A percentile compares a stretch with the other conserved stretches of the same genome.
Conservation (phyloP, 2,113 vertebrate genomes). For the Paradoxurus hermaphroditus region DNA sequence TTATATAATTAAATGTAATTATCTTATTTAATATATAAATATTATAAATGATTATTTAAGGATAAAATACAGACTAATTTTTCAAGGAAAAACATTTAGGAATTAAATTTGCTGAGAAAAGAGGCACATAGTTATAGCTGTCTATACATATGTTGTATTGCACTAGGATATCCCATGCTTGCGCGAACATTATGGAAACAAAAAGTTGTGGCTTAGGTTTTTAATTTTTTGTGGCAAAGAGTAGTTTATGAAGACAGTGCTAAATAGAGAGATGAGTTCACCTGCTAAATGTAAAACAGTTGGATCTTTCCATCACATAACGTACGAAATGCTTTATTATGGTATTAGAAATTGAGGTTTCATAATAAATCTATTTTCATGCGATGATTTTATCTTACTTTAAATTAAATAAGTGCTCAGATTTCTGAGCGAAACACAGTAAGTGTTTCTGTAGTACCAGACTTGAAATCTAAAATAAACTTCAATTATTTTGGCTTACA, state of each 20-base stretch:
- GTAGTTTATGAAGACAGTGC: background rate
- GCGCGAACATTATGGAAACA: background rate
- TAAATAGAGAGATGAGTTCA: background rate
- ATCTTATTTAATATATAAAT: background rate
- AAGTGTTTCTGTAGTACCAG: background rate
- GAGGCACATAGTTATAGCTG: background rate
- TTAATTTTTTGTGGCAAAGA: background rate
- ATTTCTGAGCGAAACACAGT: background rate
- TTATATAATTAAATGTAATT: background rate
- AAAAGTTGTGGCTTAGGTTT: background rate
- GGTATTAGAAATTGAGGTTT: background rate
- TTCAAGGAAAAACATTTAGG: background rate
- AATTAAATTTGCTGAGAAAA: background rate
- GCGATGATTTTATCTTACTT: background rate
- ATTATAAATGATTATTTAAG: background rate
- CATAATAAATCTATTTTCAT: background rate
- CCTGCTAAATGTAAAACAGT: background rate
- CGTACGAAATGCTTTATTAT: background rate
- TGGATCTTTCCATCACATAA: background rate
- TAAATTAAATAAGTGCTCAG: background rate
- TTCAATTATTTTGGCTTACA: background rate
- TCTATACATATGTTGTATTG: background rate
- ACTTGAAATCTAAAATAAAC: background rate
- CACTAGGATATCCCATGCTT: background rate
- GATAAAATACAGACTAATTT: background rate